phyloP scores from a whole-genome alignment of 2,113 vertebrate species.

The Podarcis raffonei region DNA sequence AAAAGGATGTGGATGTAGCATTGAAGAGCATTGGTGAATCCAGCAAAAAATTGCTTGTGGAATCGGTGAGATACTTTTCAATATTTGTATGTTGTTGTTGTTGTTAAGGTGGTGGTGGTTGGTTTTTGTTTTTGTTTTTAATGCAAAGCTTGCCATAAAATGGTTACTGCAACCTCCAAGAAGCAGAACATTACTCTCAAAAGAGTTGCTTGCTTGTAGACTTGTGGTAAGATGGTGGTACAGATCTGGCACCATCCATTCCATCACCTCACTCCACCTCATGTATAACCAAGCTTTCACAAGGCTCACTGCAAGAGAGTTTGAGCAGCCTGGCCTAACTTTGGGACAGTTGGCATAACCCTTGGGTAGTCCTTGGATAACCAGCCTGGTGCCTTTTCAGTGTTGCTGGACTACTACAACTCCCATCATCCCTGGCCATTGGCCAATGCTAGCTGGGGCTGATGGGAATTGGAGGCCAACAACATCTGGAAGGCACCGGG shows the following conservation, averaged over 20 bases:
- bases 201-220: background rate
- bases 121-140: background rate
- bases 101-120: too few relatives aligned
- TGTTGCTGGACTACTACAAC: too few relatives aligned
- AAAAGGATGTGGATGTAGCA: slow-evolving; percentile 98
- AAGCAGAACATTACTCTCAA: background rate
- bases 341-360: background rate
- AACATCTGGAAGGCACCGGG: too few relatives aligned
- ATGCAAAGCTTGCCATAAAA: background rate
- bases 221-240: background rate
- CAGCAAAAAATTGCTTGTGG: slow-evolving; percentile 97
- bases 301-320: background rate
- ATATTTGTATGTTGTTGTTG: too few relatives aligned
- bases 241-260: background rate
- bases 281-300: background rate
- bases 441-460: too few relatives aligned
- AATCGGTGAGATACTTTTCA: slow-evolving; percentile 82
- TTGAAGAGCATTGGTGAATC: slow-evolving; percentile 97
- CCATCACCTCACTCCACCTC: too few relatives aligned
- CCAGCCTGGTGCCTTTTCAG: too few relatives aligned
- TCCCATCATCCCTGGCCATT: too few relatives aligned
- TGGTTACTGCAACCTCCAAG: too few relatives aligned
- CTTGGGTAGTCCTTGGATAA: background rate
- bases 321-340: background rate
- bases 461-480: too few relatives aligned